Base-by-base conservation (phyloP, 2,113 vertebrate species). In the Melanotaenia duboulayi region DNA sequence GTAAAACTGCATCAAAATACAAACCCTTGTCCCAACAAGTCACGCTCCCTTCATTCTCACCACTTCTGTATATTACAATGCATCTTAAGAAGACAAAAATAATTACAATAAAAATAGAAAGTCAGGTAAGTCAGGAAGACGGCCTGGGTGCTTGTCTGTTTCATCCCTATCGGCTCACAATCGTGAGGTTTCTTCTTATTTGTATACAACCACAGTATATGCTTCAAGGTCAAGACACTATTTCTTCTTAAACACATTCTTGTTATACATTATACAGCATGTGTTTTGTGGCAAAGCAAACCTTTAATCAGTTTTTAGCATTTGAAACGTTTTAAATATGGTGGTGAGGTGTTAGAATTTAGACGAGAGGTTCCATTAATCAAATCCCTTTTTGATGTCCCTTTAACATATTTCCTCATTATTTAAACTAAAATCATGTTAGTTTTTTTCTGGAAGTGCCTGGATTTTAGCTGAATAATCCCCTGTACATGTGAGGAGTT, bases 31-130 rank as follows among this genome's bases (percentile, higher is more conserved):
- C 70, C 77, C 57, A 86, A 70, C 71, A 65, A 44, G 11, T 71
- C 85, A 79, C 49, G 62, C 70, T 85, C 59, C 86, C 84, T 71
- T 91, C 81, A 91, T 88, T 83, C 85, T 88, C 78, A 87, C 78
- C 83, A 72, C 54, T 16, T 37, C 55, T 25, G 4, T 13, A 37
- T 37, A 65, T 64, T 39, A 64, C 40, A 69, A 59, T 56, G 11
- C 14, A 39, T 71, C 51, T 70, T 55, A 75, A 23, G 73, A 68
- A 71, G 50, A 85, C 70, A 74, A 67, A 76, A 67, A 80, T 51
- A 39, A 77, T 71, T 22, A 46, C 6, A 54, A 56, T 35, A 76
- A 72, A 86, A 82, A 83, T 51, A 54, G 24, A 75, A 76, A 74
- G 20, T 64, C 65, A 42, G 54, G 67, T 16, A 70, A 86, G 84